Evolutionary conservation across 2,888 invertebrate species (phyloP).

Genomic region (Thereva unica): DNA sequence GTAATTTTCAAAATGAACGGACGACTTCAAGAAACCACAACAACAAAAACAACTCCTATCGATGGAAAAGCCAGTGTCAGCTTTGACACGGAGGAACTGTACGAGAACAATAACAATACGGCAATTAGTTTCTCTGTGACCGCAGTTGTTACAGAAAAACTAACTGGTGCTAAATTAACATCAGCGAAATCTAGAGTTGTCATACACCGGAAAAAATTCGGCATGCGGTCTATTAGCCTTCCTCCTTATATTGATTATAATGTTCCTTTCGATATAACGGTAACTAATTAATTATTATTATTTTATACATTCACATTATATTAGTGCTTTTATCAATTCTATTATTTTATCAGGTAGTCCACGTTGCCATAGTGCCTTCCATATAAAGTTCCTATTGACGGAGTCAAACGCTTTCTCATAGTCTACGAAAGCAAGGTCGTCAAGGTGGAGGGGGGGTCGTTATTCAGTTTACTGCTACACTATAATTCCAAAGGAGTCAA

Average conservation of each 20-base stretch:
- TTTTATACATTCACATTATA: too few relatives aligned
- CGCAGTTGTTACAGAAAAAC: constrained; percentile 85
- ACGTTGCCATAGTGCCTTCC: too few relatives aligned
- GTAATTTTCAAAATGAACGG: constrained; percentile 67
- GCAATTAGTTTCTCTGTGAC: constrained; percentile 50
- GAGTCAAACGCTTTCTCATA: too few relatives aligned
- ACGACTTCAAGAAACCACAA: background rate
- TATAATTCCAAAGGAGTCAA: too few relatives aligned
- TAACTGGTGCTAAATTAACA: constrained; percentile 81
- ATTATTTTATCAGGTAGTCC: too few relatives aligned
- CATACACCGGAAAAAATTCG: constrained; percentile 77
- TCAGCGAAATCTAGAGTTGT: constrained; percentile 73
- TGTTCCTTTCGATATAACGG: constrained; percentile 66
- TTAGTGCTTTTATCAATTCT: too few relatives aligned
- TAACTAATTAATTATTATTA: constrained; percentile 47
- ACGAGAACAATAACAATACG: constrained; percentile 73
- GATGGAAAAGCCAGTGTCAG: constrained; percentile 70
- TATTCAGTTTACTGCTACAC: too few relatives aligned
- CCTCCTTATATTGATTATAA: constrained; percentile 89
- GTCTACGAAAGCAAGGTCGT: too few relatives aligned
- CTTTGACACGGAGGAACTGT: constrained; percentile 74
- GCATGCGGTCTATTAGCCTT: constrained; percentile 75
- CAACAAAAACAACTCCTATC: constrained; percentile 67
- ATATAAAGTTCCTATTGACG: too few relatives aligned
- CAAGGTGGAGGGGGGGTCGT: too few relatives aligned